Base-by-base conservation (phyloP, 1,140 invertebrate species). In the Euwallacea similis region DNA sequence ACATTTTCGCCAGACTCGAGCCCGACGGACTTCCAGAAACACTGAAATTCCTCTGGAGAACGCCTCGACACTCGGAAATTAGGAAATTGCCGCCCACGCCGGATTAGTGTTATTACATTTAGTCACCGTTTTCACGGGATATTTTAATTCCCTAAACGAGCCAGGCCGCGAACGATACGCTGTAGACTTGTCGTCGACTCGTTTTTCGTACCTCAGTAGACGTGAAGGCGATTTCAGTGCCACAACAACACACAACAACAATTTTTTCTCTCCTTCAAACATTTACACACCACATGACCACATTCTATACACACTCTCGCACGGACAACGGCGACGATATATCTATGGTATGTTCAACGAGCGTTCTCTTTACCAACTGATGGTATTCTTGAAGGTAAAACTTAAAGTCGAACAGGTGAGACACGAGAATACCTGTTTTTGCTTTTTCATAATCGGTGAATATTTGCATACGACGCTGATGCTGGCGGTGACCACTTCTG, bases 391-490 rank as follows among this genome's bases (percentile, higher is more conserved):
- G 54, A 66, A 56, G 65, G 65, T 66, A 66, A 63, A 61, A 61
- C 59, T 61, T 61, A 11, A 61, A 66, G 53, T 66, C 54, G 65
- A 55, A 66, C 65, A 66, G 65, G 65, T 66, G 65, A 66, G 65
- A 66, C 53, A 58, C 65, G 65, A 66, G 65, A 66, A 63, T 66
- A 66, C 65, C 65, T 66, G 65, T 66, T 66, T 66, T 58, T 66
- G 65, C 65, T 66, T 66, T 66, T 66, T 66, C 65, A 66, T 66
- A 66, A 66, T 66, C 65, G 54, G 54, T 66, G 65, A 66, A 66
- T 66, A 66, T 66, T 66, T 66, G 65, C 65, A 66, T 66, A 56
- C 43, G 46, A 50, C 46, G 46, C 46, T 50, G 46, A 10, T 50
- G 63, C 63, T 65, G 63, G 33, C 46, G 44, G 13, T 63, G 21